Evolutionary conservation across 1,140 invertebrate species (phyloP).

Genomic region (Cotesia vestalis): DNA sequence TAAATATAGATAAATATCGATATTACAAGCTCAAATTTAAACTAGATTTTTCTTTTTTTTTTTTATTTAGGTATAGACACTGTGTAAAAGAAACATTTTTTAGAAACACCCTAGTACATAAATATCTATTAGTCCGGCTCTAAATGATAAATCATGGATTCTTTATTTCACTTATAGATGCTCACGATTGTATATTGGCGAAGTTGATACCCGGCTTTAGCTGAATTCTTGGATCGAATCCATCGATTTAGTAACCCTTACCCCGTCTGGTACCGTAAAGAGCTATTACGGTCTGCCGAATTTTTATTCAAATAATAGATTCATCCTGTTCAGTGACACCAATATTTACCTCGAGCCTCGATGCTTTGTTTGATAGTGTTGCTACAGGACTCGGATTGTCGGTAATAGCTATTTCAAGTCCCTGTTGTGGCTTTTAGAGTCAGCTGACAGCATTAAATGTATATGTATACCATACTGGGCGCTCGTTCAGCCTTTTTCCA

Average conservation of each 20-base stretch:
- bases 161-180: conserved; percentile 20
- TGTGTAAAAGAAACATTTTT: too few species aligned
- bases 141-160: conserved; percentile 30
- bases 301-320: too few species aligned
- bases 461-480: background rate
- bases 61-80: too few species aligned
- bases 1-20: too few species aligned
- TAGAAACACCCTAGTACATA: too few species aligned
- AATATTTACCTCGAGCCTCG: too few species aligned
- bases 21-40: too few species aligned
- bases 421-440: conserved; percentile 1
- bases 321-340: too few species aligned
- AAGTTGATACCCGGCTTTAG: background rate
- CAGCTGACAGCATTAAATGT: background rate
- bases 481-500: background rate
- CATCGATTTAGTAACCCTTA: background rate
- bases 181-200: background rate
- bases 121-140: background rate
- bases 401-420: too few species aligned
- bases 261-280: too few species aligned
- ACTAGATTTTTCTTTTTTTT: too few species aligned
- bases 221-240: background rate
- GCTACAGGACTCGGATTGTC: background rate
- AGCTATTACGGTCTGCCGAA: too few species aligned
- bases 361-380: conserved; percentile 10